Evolutionary conservation across 1,140 invertebrate species (phyloP), one percentile per base, ranked within the genome.

Genomic region (Aphaenogaster ashmeadi): DNA sequence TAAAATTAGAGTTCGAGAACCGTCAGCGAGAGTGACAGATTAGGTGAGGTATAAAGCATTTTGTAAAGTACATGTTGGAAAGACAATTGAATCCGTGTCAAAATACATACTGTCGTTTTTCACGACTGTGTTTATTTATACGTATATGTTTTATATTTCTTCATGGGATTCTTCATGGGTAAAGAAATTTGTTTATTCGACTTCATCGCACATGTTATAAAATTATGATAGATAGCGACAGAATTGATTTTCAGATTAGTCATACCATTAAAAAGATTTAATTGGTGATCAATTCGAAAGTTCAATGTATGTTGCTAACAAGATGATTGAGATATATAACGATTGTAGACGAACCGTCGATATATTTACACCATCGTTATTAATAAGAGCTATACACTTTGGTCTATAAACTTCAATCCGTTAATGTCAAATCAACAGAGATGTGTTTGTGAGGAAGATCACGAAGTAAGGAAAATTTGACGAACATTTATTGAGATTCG

Each of bases 1-100:
- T 72, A 69, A 81, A 80, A 80, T 80, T 80, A 54, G 27, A 80
- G 7, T 69, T 52, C 3, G n/a, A 69, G 27, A 5, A 66, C 3
- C 2, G 8, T 62, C 41, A 50, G 1, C 6, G 21, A 36, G 33
- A 67, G 13, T 36, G n/a, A 71, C 21, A 71, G 47, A 54, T 81
- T 15, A 71, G 36, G 3, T 27, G 15, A 81, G 66, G 9, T 2
- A n/a, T 41, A 33, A n/a, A 15, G 15, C 13, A 13, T 47, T 44
- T 44, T 75, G 33, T 56, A 15, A 75, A 56, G 6, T 21, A 41
- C n/a, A 58, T 9, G 21, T 33, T 62, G 38, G n/a, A 60, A 44
- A 2, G 8, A 41, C 0, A 77, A 52, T 67, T 18, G 6, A 66
- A 21, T 79, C 9, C 4, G 1, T 47, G 9, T 36, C 38, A 27